phyloP scores from a whole-genome alignment of 2,113 vertebrate genomes.

The Heptranchias perlo region DNA sequence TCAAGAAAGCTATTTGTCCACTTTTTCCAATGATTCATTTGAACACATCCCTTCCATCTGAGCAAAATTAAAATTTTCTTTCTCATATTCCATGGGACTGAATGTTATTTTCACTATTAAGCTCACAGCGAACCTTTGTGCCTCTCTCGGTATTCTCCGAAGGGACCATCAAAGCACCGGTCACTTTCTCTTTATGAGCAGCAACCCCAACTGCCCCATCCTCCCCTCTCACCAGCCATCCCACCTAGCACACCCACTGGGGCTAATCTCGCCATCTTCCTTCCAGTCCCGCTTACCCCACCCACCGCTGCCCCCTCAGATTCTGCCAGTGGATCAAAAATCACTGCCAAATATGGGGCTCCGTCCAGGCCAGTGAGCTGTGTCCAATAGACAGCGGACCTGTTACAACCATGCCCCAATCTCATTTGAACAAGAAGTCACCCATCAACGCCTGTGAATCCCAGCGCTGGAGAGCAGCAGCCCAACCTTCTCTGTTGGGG shows the following conservation, averaged over 20 bases:
- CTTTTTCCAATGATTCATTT: not conserved
- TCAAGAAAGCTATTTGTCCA: not conserved
- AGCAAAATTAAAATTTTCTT: not conserved
- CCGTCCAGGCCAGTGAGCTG: too few species aligned
- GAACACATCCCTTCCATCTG: not conserved
- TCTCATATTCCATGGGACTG: too few species aligned
- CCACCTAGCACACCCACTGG: not conserved
- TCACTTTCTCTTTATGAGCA: not conserved
- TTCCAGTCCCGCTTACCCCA: not conserved
- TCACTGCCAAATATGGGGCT: too few species aligned
- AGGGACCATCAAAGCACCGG: not conserved
- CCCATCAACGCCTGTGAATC: too few species aligned
- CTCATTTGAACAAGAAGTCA: too few species aligned
- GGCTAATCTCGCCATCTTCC: not conserved
- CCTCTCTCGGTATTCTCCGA: not conserved
- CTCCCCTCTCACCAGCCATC: not conserved
- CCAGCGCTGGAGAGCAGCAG: too few species aligned
- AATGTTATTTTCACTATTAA: too few species aligned
- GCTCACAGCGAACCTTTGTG: too few species aligned
- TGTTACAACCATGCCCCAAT: too few species aligned
- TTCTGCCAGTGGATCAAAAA: not conserved
- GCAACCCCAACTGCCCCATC: not conserved
- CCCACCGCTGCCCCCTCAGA: not conserved
- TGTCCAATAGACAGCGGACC: too few species aligned
- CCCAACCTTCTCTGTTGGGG: too few species aligned